phyloP scores from a whole-genome alignment of 2,888 invertebrate species.

The Peribatodes rhomboidaria region DNA sequence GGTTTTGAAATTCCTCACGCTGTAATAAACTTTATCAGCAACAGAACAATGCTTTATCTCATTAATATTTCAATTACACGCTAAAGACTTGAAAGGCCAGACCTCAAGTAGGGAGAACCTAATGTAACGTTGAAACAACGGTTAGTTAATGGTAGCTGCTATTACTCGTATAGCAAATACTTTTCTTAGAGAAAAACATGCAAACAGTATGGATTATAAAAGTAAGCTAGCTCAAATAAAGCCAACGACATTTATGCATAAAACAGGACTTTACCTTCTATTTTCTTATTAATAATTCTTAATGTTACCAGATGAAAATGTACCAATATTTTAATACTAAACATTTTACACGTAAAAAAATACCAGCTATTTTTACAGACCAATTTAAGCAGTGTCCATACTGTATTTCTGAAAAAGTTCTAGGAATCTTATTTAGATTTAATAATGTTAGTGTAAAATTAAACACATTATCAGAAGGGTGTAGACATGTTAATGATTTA shows the following conservation, averaged over 20 bases:
- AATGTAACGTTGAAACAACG: constrained; percentile 8
- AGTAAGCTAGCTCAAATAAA: background rate
- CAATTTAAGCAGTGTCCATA: too few species aligned
- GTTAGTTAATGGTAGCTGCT: background rate
- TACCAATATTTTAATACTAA: too few species aligned
- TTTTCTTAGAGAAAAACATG: background rate
- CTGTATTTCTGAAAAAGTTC: background rate
- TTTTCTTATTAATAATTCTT: too few species aligned
- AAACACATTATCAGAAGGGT: background rate
- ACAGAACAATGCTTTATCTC: background rate
- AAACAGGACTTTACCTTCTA: too few species aligned
- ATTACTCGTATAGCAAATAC: too few species aligned
- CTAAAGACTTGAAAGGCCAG: background rate
- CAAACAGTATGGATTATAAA: background rate
- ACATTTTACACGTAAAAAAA: too few species aligned
- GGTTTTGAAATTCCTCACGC: background rate
- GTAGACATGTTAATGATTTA: background rate
- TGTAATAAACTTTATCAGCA: background rate
- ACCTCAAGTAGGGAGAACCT: constrained; percentile 3
- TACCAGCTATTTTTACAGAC: too few species aligned
- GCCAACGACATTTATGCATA: too few species aligned
- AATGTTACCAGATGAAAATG: too few species aligned
- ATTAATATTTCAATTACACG: background rate
- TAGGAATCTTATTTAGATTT: background rate
- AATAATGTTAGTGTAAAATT: background rate